Base-by-base conservation (phyloP, 2,113 vertebrate genomes). In the Pseudorasbora parva region DNA sequence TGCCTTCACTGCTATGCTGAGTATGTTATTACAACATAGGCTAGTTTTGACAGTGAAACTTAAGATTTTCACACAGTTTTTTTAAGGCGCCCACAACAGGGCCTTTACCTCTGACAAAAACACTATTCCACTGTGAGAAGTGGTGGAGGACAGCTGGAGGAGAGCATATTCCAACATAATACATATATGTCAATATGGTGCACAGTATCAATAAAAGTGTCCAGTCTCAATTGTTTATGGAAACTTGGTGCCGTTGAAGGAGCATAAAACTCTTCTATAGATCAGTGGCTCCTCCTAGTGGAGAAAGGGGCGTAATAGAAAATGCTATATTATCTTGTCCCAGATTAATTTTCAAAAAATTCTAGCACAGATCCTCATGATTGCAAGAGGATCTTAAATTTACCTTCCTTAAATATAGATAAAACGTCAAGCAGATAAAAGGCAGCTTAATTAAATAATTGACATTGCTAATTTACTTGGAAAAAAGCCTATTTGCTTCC, bases 241-340 rank as follows among this genome's bases (percentile, higher is more conserved):
- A 21, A 56, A 15, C 49, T 33, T 66, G 23, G 6, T 57, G 30
- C 10, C 12, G 5, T 73, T 12, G 5, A 23, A 80, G 14, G 19
- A n/a, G 30, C 15, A 12, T 10, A 37, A 69, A 76, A 41, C 25
- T 47, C 15, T 45, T 71, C 12, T 45, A 15, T 14, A 33, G 64
- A 23, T 86, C 43, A 19, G 59, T 57, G 21, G 27, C 41, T 23
- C 79, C 64, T 54, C 49, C 84, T 82, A 19, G 62, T 82, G 84
- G 73, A 68, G 9, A 25, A 47, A 49, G 19, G 27, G 37, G 17
- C 19, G 1, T 21, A 8, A 9, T 9, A 57, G n/a, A n/a, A n/a
- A 8, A 8, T 37, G 37, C 37, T 30, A 1, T n/a, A 59, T n/a
- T 23, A 59, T 17, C 5, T 21, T 33, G 8, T 10, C 62, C 6